phyloP scores from a whole-genome alignment of 1,140 invertebrate species.

The Trachelipus rathkii region DNA sequence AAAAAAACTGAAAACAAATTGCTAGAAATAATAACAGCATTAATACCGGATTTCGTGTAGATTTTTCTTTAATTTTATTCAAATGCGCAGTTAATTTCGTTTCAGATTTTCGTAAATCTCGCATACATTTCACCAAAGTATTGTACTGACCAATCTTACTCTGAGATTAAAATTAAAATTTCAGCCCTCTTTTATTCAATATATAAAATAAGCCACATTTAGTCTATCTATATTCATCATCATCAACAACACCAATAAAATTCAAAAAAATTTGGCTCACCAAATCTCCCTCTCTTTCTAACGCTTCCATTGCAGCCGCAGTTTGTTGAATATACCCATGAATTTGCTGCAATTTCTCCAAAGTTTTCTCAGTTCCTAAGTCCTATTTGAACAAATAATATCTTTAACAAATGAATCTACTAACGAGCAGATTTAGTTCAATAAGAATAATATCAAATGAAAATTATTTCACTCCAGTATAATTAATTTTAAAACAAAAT shows the following conservation, averaged over 20 bases:
- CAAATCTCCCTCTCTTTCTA: slow-evolving; percentile 40
- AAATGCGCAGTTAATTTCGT: slow-evolving; percentile 37
- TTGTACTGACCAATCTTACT: slow-evolving; percentile 45
- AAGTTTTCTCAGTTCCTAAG: background rate
- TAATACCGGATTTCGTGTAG: background rate
- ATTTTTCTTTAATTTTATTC: background rate
- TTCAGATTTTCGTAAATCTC: slow-evolving; percentile 38
- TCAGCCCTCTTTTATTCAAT: background rate
- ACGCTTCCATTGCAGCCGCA: slow-evolving; percentile 34
- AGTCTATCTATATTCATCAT: background rate
- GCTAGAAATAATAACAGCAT: no score
- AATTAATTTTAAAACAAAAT: no score
- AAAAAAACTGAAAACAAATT: no score
- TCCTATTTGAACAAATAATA: background rate
- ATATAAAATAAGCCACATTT: background rate
- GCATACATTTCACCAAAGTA: slow-evolving; percentile 40
- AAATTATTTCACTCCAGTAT: no score
- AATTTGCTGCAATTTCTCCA: slow-evolving; percentile 40
- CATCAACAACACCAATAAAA: background rate
- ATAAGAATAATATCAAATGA: no score
- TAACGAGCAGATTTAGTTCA: no score
- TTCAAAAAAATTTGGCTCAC: slow-evolving; percentile 22
- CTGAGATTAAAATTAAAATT: slow-evolving; percentile 21
- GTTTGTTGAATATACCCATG: slow-evolving; percentile 43
- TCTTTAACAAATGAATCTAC: no score